Evolutionary conservation across 1,140 invertebrate genomes (phyloP).

Genomic region (Meloidogyne chitwoodi): DNA sequence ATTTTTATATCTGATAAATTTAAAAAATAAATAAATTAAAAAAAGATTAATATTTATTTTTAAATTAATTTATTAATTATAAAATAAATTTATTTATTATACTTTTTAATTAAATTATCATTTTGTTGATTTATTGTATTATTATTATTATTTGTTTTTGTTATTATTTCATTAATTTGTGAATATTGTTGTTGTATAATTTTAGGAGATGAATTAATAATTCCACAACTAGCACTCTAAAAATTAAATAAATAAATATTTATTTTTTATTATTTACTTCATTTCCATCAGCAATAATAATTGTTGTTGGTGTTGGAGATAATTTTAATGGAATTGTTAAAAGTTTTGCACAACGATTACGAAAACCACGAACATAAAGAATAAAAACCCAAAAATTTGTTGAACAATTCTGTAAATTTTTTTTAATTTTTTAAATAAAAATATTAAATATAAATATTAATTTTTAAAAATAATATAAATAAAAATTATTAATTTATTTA

Average conservation of each 20-base stretch:
- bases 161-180: background rate
- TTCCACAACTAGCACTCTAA: background rate
- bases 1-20: no score
- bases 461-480: no score
- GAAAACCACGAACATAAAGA: conserved; percentile 53
- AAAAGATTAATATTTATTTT: no score
- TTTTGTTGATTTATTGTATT: background rate
- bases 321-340: conserved; percentile 6
- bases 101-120: background rate
- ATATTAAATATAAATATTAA: no score
- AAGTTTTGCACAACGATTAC: conserved; percentile 25
- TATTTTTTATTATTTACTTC: background rate
- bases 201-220: background rate
- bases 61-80: no score
- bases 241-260: background rate
- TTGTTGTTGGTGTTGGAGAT: background rate
- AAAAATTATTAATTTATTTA: background rate
- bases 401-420: conserved; percentile 49
- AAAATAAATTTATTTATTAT: no score
- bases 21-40: no score
- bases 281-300: background rate
- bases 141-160: background rate
- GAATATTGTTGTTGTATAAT: background rate
- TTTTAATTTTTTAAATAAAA: no score
- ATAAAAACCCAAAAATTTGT: conserved; percentile 58